A percentile compares a stretch with the other conserved stretches of the same genome.
Evolutionary conservation across 2,888 invertebrate species (phyloP).

Genomic region (Cryptocephalus primarius): DNA sequence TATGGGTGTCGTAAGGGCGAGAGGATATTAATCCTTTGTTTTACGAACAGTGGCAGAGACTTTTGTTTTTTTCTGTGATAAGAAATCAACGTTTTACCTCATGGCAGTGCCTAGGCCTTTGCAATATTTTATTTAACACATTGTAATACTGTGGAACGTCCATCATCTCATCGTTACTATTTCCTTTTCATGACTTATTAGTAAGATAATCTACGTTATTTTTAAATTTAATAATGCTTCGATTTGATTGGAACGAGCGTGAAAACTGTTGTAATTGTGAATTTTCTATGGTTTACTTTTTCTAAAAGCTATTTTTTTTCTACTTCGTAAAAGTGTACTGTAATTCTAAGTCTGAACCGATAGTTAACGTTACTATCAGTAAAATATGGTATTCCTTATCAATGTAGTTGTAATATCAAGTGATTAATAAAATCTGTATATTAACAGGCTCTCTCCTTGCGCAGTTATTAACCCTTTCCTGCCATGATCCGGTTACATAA

Average conservation of each 20-base stretch:
- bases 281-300: constrained; percentile 18
- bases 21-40: constrained; percentile 9
- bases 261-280: constrained; percentile 22
- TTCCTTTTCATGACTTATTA: constrained; percentile 4
- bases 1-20: no score
- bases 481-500: no score
- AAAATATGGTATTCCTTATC: background rate
- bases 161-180: constrained; percentile 6
- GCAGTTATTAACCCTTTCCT: no score
- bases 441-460: no score
- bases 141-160: constrained; percentile 5
- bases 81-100: constrained; percentile 37
- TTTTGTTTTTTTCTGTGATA: constrained; percentile 38
- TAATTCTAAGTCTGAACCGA: constrained; percentile 32
- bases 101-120: constrained; percentile 38
- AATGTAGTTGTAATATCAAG: background rate
- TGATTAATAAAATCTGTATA: no score
- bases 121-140: constrained; percentile 25
- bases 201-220: constrained; percentile 6
- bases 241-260: constrained; percentile 12
- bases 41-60: constrained; percentile 8
- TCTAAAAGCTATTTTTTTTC: constrained; percentile 12
- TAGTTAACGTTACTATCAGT: background rate
- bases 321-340: constrained; percentile 31
- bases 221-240: background rate